Evolutionary conservation across 2,888 invertebrate genomes (phyloP).

Genomic region (Brachypalpus laphriformis): DNA sequence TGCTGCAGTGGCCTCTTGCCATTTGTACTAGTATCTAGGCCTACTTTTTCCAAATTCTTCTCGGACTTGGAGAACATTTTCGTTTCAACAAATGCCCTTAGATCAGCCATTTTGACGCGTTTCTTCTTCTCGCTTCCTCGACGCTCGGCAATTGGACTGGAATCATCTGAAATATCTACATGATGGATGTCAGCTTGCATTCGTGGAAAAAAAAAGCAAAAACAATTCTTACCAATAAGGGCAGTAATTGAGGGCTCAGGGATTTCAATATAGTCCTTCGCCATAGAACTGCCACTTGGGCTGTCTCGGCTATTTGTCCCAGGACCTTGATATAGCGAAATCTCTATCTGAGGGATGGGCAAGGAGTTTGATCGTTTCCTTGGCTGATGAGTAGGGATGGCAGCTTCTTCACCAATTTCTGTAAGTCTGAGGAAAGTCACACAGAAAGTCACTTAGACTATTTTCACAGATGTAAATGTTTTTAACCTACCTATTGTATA

Average conservation of each 20-base stretch:
- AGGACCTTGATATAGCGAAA: constrained; percentile 92
- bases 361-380: constrained; percentile 95
- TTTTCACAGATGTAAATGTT: neutral
- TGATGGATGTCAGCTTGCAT: neutral
- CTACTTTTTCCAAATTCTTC: constrained; percentile 94
- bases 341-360: constrained; percentile 96
- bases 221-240: constrained; percentile 37
- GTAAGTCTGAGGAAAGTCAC: constrained; percentile 87
- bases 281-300: constrained; percentile 80
- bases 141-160: constrained; percentile 82
- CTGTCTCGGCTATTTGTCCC: constrained; percentile 83
- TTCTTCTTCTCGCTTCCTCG: constrained; percentile 93
- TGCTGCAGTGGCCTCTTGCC: constrained; percentile 86
- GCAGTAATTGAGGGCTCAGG: constrained; percentile 86
- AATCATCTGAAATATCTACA: constrained; percentile 77
- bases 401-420: constrained; percentile 92
- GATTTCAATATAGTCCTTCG: constrained; percentile 90
- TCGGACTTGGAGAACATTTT: constrained; percentile 95
- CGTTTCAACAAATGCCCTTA: constrained; percentile 95
- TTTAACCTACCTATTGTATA: constrained; percentile 89
- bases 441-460: neutral
- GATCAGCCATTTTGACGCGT: constrained; percentile 95
- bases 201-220: too few relatives aligned
- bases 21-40: constrained; percentile 85
- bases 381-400: constrained; percentile 89